These are phyloP conservation scores for Diorhabda sublineata DNA, from an alignment of 1,140 invertebrate species.

Conservation along the genomic window DNA sequence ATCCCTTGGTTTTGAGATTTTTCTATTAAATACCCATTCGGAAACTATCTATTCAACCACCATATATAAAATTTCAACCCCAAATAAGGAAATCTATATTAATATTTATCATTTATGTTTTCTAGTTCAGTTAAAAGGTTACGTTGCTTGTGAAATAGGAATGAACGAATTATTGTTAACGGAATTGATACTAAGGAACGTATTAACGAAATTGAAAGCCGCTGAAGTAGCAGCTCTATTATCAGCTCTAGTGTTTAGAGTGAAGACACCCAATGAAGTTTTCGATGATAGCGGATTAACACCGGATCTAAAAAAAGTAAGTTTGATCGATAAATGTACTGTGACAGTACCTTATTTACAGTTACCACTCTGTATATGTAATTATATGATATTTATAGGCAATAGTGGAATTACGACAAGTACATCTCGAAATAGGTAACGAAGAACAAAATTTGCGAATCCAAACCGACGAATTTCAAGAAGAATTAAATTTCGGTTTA, in stretches of 20 bases:
- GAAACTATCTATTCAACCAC: too few relatives aligned
- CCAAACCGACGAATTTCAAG: slow-evolving; percentile 51
- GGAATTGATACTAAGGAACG: slow-evolving; percentile 91
- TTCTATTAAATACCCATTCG: too few relatives aligned
- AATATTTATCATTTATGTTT: slow-evolving; percentile 30
- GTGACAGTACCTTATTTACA: neutral
- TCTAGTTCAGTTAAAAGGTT: slow-evolving; percentile 78
- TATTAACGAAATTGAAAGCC: slow-evolving; percentile 77
- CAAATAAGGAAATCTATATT: too few relatives aligned
- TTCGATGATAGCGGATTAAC: slow-evolving; percentile 30
- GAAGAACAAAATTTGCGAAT: slow-evolving; percentile 54
- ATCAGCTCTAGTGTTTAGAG: slow-evolving; percentile 90
- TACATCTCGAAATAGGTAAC: slow-evolving; percentile 46
- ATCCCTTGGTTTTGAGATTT: too few relatives aligned
- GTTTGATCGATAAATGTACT: neutral
- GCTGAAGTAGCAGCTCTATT: slow-evolving; percentile 90
- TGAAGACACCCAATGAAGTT: slow-evolving; percentile 53
- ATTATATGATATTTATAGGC: slow-evolving; percentile 49
- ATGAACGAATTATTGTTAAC: slow-evolving; percentile 92
- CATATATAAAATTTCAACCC: too few relatives aligned
- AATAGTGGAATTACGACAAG: slow-evolving; percentile 51
- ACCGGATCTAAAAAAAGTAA: slow-evolving; percentile 29
- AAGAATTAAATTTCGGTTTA: slow-evolving; percentile 84
- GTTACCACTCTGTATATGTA: neutral
- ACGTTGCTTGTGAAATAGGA: slow-evolving; percentile 94